phyloP scores from a whole-genome alignment of 2,888 invertebrate genomes.

The Mechanitis mazaeus region DNA sequence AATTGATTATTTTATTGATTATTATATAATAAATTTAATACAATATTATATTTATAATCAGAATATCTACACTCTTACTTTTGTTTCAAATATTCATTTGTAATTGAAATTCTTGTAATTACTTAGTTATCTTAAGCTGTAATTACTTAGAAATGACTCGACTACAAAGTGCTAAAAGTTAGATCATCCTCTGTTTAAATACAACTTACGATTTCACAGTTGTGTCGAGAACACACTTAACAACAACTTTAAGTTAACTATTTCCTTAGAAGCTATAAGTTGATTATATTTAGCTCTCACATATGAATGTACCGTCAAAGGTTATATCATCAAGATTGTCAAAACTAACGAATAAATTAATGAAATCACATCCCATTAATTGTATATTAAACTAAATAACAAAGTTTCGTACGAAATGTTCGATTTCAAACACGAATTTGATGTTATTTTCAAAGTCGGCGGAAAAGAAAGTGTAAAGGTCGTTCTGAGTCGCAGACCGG shows the following conservation, averaged over 20 bases:
- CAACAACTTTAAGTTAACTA: not conserved
- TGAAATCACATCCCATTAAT: not conserved
- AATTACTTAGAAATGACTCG: not conserved
- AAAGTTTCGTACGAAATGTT: constrained; percentile 23
- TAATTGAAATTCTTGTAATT: not conserved
- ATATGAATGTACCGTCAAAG: no score
- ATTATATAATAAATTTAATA: no score
- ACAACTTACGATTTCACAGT: no score
- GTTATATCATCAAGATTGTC: no score
- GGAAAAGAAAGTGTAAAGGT: constrained; percentile 66
- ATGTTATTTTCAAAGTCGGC: constrained; percentile 45
- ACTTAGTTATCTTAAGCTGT: not conserved
- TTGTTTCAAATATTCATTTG: not conserved
- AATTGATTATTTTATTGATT: no score
- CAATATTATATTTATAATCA: no score
- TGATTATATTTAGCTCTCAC: not conserved
- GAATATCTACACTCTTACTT: not conserved
- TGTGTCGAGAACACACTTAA: not conserved
- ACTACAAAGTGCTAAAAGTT: not conserved
- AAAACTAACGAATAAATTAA: no score
- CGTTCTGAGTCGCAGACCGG: constrained; percentile 40
- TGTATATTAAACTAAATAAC: not conserved
- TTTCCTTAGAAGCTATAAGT: constrained; percentile 1
- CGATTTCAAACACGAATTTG: constrained; percentile 18
- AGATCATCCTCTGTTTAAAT: constrained; percentile 2